Percentiles rank a stretch among this genome's conserved stretches.
phyloP scores from a whole-genome alignment of 2,888 invertebrate species.

The Lithophane leautieri region DNA sequence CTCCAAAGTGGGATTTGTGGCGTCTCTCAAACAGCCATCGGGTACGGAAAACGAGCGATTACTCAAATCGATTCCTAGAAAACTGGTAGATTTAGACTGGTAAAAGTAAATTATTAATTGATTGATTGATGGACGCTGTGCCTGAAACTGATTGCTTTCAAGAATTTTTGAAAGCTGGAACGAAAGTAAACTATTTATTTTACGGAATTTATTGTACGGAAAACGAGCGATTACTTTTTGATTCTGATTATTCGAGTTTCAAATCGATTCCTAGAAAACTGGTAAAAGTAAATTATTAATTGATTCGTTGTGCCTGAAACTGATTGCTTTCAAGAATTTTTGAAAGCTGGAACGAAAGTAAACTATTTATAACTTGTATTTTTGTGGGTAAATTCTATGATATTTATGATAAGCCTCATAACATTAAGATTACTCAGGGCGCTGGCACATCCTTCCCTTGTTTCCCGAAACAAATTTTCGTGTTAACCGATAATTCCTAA shows the following conservation, averaged over 20 bases:
- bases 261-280: conserved; percentile 20
- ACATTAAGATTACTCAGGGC: background rate
- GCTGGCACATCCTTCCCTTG: background rate
- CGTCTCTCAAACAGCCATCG: conserved; percentile 28
- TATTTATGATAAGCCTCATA: background rate
- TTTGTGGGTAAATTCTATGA: background rate
- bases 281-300: no score
- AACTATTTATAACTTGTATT: background rate
- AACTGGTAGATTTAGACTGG: background rate
- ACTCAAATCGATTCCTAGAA: conserved; percentile 24
- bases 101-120: conserved; percentile 25
- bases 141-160: conserved; percentile 22
- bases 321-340: conserved; percentile 23
- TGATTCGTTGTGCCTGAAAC: conserved; percentile 8
- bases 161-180: conserved; percentile 18
- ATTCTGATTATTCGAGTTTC: no score
- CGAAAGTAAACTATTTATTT: conserved; percentile 12
- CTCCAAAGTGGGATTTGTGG: conserved; percentile 34
- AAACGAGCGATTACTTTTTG: conserved; percentile 38
- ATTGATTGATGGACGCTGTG: no score
- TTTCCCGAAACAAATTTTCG: background rate
- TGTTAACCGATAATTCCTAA: conserved; percentile 26
- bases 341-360: conserved; percentile 14
- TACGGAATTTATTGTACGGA: no score
- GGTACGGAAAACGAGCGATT: conserved; percentile 29